A percentile compares a stretch with the other conserved stretches of the same genome.
phyloP scores from a whole-genome alignment of 2,113 vertebrate species.

The Periophthalmodon schlosseri region DNA sequence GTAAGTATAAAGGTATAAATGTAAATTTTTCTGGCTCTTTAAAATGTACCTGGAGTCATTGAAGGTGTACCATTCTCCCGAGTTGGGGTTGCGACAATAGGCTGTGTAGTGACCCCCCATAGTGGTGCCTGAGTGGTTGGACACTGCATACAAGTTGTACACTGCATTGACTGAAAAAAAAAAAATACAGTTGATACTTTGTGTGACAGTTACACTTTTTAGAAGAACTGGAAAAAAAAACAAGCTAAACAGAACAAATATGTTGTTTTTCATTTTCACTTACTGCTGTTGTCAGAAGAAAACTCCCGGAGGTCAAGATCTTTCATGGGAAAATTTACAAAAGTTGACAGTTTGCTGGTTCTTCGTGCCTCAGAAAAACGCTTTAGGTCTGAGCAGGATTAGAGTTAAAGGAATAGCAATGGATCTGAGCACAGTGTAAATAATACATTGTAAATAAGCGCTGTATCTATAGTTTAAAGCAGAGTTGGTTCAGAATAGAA shows the following conservation, averaged over 20 bases:
- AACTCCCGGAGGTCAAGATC: constrained; percentile 96
- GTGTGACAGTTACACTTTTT: neutral
- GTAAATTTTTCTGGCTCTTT: neutral
- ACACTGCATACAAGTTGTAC: constrained; percentile 97
- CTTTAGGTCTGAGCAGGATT: constrained; percentile 85
- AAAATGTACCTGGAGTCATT: constrained; percentile 91
- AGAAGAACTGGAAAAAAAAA: too few relatives aligned
- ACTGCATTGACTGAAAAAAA: constrained; percentile 82
- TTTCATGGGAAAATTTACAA: constrained; percentile 94
- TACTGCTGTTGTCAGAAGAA: constrained; percentile 91
- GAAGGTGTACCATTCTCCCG: constrained; percentile 93
- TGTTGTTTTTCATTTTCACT: constrained; percentile 59
- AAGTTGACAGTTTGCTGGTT: constrained; percentile 96
- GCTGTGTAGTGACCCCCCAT: constrained; percentile 98
- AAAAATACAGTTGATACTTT: neutral
- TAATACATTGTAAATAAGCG: neutral
- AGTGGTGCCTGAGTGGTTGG: constrained; percentile 98
- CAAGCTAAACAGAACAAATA: too few relatives aligned
- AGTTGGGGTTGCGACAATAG: constrained; percentile 90
- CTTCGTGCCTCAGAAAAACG: constrained; percentile 95
- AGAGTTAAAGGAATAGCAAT: constrained; percentile 76
- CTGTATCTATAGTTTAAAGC: neutral
- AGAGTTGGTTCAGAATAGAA: neutral
- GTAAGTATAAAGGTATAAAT: too few relatives aligned
- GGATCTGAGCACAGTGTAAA: neutral